Evolutionary conservation across 2,797 vertebrate genomes (phyloP), one percentile per base, ranked within the genome.

Genomic region (Cynodonichthys magdalenae): DNA sequence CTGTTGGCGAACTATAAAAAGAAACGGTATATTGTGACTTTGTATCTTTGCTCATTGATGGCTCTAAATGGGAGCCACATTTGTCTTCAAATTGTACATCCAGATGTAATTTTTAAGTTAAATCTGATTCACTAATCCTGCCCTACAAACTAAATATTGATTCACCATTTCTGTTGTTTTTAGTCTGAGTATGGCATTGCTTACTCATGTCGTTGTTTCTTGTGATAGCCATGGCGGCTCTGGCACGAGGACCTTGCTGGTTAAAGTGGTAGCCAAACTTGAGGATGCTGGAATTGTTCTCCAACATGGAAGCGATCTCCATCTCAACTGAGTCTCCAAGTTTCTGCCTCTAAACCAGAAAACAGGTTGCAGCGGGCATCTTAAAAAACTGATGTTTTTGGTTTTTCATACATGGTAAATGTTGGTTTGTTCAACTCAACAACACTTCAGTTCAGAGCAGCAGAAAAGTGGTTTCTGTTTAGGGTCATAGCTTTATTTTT

Each of bases 231-330:
- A 94, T 94, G 72, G 95, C 94, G 0, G 96, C 96, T 24, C 96
- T 91, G 79, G 96, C 94, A 0, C 97, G 94, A 3, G 97, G 97
- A 0, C 97, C 97, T 71, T 98, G 97, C 90, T 96, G 96, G 8
- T 93, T 96, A 86, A 98, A 98, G 81, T 98, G 96, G 87, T 98
- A 98, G 31, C 97, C 95, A 2, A 98, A 96, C 60, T 95, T 95
- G 9, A 95, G 80, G 17, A 98, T 94, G 58, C 94, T 95, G 59
- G 95, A 93, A 80, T 96, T 96, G 71, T 94, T 95, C 85, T 98
- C 97, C 69, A 98, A 69, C 95, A 98, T 96, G n/a, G 92, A 77
- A 34, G 96, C 97, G 78, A 98, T 97, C 89, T 97, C 95, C 97
- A 98, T 98, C 85, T 98, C 97, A 34, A 97, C 95, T 0, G 95